Percentiles rank a stretch among this genome's conserved stretches.
phyloP scores from a whole-genome alignment of 2,113 vertebrate genomes.

The Pseudolaguvia tuberculata region DNA sequence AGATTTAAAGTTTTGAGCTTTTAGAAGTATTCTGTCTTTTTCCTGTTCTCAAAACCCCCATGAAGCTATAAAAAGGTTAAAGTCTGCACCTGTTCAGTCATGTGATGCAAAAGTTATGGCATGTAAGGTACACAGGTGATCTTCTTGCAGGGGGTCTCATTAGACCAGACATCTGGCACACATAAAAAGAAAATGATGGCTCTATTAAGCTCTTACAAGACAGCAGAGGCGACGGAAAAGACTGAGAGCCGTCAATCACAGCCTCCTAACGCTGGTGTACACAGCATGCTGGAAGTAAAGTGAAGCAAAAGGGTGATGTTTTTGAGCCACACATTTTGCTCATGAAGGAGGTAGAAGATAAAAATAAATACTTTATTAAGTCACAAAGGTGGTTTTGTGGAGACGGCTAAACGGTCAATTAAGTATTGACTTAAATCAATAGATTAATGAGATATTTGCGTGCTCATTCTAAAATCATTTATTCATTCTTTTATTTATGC shows the following conservation, averaged over 20 bases:
- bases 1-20: background rate
- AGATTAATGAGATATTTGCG: background rate
- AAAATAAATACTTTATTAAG: background rate
- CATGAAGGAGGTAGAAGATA: slow-evolving; percentile 20
- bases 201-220: slow-evolving; percentile 39
- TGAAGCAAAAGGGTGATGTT: slow-evolving; percentile 23
- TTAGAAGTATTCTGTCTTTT: background rate
- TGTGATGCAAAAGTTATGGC: slow-evolving; percentile 18
- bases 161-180: slow-evolving; percentile 39
- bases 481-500: no score
- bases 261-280: background rate
- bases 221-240: slow-evolving; percentile 28
- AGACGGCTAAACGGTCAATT: slow-evolving; percentile 11
- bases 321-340: slow-evolving; percentile 19
- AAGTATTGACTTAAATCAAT: background rate
- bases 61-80: background rate
- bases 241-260: slow-evolving; percentile 42
- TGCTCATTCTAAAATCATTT: background rate
- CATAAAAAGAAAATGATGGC: slow-evolving; percentile 37
- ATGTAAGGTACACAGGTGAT: background rate
- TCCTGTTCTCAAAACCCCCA: background rate
- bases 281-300: slow-evolving; percentile 2
- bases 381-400: slow-evolving; percentile 4
- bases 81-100: background rate
- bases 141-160: slow-evolving; percentile 32